These are phyloP conservation scores for Halichondria panicea DNA, from an alignment of 37 sponge, comb jelly and placozoan genomes.

Conservation along the genomic window DNA sequence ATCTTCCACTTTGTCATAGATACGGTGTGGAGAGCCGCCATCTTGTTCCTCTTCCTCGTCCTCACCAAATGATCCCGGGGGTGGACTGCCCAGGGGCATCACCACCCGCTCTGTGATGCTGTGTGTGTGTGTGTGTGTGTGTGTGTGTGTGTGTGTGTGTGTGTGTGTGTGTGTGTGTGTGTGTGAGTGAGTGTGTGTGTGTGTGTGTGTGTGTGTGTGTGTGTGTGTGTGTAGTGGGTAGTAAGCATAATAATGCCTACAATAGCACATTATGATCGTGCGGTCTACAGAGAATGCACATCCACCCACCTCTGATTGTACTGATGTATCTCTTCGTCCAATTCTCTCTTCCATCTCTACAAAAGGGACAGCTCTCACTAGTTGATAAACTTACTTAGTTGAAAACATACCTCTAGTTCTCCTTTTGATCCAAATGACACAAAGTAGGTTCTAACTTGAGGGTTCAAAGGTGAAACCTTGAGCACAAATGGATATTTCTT, in stretches of 20 bases:
- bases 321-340: conserved; percentile 28
- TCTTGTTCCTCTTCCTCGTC: too few species aligned
- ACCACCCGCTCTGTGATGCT: neutral
- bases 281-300: too few species aligned
- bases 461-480: conserved; percentile 38
- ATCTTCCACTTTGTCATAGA: too few species aligned
- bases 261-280: neutral
- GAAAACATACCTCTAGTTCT: conserved; percentile 50
- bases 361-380: too few species aligned
- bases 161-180: conserved; percentile 33
- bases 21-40: too few species aligned
- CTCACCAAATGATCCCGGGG: too few species aligned
- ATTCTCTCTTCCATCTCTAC: conserved; percentile 31
- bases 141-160: too few species aligned
- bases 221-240: neutral
- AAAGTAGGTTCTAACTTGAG: conserved; percentile 56
- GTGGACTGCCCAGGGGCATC: too few species aligned
- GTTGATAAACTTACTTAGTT: too few species aligned
- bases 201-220: neutral
- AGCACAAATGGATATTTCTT: conserved; percentile 36
- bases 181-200: neutral
- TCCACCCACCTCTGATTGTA: conserved; percentile 17
- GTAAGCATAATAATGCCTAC: neutral
- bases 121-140: too few species aligned
- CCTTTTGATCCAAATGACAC: conserved; percentile 57